These are phyloP conservation scores for Halyomorpha halys DNA, from an alignment of 1,140 invertebrate genomes.

Conservation along the genomic window DNA sequence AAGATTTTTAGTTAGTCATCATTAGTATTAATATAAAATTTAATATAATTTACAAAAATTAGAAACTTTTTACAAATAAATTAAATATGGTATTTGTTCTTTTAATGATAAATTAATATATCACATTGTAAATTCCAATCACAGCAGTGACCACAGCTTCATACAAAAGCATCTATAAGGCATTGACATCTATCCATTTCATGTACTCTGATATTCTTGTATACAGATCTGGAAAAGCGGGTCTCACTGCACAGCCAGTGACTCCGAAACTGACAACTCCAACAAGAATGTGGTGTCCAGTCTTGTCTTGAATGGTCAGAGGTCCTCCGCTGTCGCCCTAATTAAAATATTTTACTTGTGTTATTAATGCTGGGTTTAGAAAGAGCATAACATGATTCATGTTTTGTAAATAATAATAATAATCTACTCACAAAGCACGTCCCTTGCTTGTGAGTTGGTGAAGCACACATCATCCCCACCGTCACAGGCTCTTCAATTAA, in stretches of 20 bases:
- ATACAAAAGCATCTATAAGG: constrained; percentile 21
- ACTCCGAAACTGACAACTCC: constrained; percentile 39
- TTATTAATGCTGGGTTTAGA: no score
- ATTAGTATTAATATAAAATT: no score
- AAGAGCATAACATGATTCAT: no score
- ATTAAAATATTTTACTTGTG: constrained; percentile 19
- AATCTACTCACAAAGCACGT: constrained; percentile 37
- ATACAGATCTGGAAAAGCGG: constrained; percentile 37
- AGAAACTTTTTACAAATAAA: no score
- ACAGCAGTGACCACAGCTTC: no score
- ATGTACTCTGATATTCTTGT: constrained; percentile 36
- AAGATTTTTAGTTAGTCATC: no score
- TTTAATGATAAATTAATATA: no score
- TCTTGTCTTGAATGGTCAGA: constrained; percentile 32
- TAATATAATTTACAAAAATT: no score
- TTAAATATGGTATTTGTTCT: no score
- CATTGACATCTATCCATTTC: constrained; percentile 36
- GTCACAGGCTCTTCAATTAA: constrained; percentile 33
- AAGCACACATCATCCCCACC: constrained; percentile 36
- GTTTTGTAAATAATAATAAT: no score
- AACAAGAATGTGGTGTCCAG: constrained; percentile 32
- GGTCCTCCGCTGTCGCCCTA: constrained; percentile 37
- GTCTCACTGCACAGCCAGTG: constrained; percentile 36
- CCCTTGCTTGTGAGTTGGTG: constrained; percentile 34
- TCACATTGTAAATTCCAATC: no score